Conservation (phyloP, 2,888 invertebrate genomes). For the Euclidia mi region DNA sequence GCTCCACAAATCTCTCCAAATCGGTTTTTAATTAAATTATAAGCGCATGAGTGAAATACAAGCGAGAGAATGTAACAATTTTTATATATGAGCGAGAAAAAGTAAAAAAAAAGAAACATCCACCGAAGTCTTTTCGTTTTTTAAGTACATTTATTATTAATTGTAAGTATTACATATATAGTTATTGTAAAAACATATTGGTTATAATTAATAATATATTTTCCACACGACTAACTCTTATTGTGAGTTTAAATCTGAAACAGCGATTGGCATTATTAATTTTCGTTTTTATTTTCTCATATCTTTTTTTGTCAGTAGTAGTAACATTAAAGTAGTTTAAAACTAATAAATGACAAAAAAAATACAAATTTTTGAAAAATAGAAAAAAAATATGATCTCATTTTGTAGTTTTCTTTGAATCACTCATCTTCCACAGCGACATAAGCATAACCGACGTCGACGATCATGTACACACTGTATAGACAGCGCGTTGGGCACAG, state of each 20-base stretch:
- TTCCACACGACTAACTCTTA: conserved; percentile 38
- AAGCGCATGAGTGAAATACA: conserved; percentile 43
- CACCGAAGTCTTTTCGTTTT: conserved; percentile 48
- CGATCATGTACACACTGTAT: no score
- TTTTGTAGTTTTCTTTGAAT: conserved; percentile 40
- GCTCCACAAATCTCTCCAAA: conserved; percentile 18
- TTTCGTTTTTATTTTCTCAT: conserved; percentile 18
- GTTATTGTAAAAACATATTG: conserved; percentile 42
- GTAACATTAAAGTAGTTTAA: conserved; percentile 62
- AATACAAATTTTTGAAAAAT: conserved; percentile 75
- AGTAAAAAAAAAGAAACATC: conserved; percentile 41
- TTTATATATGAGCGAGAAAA: conserved; percentile 34
- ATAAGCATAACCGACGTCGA: no score
- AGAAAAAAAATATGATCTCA: conserved; percentile 83
- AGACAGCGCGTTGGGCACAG: no score
- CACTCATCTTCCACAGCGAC: no score
- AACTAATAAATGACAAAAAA: conserved; percentile 79
- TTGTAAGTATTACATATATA: conserved; percentile 53
- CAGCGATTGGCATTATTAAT: conserved; percentile 19
- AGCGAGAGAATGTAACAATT: conserved; percentile 24
- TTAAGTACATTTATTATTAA: conserved; percentile 49
- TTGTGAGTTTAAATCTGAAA: conserved; percentile 19
- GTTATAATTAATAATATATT: no score
- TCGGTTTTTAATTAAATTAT: conserved; percentile 23
- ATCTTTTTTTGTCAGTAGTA: conserved; percentile 34